Evolutionary conservation across 2,888 invertebrate species (phyloP).

Genomic region (Ischnura elegans): DNA sequence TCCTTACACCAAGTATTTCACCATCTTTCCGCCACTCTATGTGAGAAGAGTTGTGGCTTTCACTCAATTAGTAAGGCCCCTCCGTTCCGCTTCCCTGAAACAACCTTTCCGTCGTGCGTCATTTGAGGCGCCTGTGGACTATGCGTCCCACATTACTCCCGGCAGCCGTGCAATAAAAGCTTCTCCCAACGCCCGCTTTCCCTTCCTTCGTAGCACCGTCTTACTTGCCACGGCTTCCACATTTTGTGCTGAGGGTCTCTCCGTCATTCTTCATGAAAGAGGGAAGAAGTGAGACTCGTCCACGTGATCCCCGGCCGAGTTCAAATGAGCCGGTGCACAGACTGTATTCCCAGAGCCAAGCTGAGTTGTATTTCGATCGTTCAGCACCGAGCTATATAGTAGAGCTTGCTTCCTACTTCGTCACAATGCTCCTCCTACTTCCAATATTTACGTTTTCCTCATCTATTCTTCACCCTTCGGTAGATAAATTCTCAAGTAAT

Average conservation of each 20-base stretch:
- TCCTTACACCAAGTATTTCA: neutral
- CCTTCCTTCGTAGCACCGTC: neutral
- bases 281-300: no score
- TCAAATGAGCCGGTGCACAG: no score
- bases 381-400: no score
- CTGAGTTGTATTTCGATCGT: no score
- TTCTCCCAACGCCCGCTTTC: neutral
- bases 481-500: no score
- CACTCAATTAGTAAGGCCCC: neutral
- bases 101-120: conserved; percentile 45
- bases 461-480: no score
- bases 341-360: no score
- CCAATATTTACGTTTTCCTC: neutral
- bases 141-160: neutral
- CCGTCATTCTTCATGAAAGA: no score
- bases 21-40: neutral
- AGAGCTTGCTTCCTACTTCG: neutral
- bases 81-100: neutral
- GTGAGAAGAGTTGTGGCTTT: neutral
- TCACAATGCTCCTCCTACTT: neutral
- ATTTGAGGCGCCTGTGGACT: neutral
- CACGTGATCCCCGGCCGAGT: no score
- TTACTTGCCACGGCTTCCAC: neutral
- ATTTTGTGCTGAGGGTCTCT: neutral
- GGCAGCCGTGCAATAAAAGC: neutral